These are phyloP conservation scores for Etheostoma perlongum DNA, from an alignment of 2,797 vertebrate genomes.

Conservation along the genomic window DNA sequence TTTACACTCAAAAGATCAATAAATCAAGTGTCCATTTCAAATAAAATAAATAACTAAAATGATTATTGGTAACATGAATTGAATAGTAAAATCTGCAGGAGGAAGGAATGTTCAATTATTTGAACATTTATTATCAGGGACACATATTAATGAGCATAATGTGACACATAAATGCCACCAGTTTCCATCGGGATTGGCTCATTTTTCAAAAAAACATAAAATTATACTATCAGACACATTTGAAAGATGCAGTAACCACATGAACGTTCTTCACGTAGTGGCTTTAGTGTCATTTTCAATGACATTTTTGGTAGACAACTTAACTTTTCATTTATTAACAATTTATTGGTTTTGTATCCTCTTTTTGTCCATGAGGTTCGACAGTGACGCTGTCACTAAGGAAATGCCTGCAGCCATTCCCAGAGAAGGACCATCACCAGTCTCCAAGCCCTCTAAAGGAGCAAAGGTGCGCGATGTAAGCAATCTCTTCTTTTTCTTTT, in stretches of 20 bases:
- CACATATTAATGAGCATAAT: neutral
- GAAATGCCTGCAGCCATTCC: conserved; percentile 71
- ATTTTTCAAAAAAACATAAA: neutral
- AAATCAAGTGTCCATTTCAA: neutral
- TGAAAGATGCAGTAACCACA: neutral
- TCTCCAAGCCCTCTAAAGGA: conserved; percentile 72
- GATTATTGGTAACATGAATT: neutral
- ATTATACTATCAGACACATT: neutral
- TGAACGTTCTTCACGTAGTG: neutral
- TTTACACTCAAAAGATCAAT: neutral
- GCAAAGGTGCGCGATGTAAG: conserved; percentile 80
- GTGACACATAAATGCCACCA: neutral
- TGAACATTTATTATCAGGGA: neutral
- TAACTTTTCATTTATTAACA: neutral
- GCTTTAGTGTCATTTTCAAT: neutral
- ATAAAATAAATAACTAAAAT: neutral
- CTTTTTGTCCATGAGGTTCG: conserved; percentile 79
- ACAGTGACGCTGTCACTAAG: conserved; percentile 79
- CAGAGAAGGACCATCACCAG: conserved; percentile 59
- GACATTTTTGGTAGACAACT: neutral
- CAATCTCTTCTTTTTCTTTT: neutral
- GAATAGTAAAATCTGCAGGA: neutral
- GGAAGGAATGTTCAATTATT: neutral
- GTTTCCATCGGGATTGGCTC: too few relatives aligned
- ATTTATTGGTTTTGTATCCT: neutral